Evolutionary conservation across 2,113 vertebrate species (phyloP).

Genomic region (Saccopteryx bilineata): DNA sequence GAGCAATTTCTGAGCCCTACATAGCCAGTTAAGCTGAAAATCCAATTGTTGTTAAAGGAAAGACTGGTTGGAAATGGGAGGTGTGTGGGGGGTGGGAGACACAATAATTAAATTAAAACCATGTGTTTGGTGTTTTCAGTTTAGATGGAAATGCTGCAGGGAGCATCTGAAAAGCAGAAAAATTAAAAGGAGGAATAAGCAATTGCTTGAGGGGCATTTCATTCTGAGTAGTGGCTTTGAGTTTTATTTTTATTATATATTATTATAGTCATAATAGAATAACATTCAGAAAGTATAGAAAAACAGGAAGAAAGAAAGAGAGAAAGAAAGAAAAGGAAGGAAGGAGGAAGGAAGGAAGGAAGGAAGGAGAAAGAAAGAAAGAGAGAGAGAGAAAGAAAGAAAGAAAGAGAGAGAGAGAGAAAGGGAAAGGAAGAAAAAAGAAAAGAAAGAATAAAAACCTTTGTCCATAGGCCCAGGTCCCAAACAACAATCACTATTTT

Average conservation of each 20-base stretch:
- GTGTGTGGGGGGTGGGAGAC: background rate
- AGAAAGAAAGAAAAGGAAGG: too few relatives aligned
- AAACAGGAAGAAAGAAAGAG: background rate
- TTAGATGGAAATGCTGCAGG: constrained; percentile 54
- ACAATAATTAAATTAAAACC: constrained; percentile 67
- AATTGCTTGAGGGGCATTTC: background rate
- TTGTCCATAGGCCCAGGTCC: background rate
- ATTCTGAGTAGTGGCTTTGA: background rate
- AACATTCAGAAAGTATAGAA: constrained; percentile 4
- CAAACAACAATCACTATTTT: constrained; percentile 25
- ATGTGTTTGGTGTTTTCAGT: constrained; percentile 17
- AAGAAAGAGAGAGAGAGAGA: background rate
- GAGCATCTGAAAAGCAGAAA: background rate
- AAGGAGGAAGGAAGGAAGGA: too few relatives aligned
- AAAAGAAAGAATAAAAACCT: background rate
- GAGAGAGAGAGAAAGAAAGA: too few relatives aligned
- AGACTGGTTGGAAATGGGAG: constrained; percentile 58
- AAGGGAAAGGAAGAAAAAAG: background rate
- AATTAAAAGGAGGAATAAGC: background rate
- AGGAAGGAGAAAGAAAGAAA: too few relatives aligned
- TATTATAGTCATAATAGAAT: background rate
- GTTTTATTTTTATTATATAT: constrained; percentile 16
- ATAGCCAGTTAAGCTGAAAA: constrained; percentile 81
- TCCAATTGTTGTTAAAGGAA: constrained; percentile 79
- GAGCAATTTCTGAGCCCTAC: constrained; percentile 74